A percentile compares a stretch with the other conserved stretches of the same genome.
phyloP scores from a whole-genome alignment of 1,140 invertebrate genomes.

The Orchesella cincta region DNA sequence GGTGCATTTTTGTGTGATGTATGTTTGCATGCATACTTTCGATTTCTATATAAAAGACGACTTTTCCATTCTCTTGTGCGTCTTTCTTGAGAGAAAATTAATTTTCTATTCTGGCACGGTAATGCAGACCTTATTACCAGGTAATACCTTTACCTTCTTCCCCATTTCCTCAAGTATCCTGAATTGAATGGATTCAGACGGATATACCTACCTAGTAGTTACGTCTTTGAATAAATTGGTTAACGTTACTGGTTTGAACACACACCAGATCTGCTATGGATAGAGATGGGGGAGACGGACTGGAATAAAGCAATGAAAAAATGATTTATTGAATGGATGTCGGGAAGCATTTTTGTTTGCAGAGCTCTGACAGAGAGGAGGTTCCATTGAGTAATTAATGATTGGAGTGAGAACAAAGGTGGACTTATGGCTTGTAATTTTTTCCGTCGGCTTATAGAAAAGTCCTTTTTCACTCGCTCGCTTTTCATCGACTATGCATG shows the following conservation, averaged over 20 bases:
- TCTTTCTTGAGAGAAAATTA: conserved; percentile 19
- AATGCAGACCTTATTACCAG: not conserved
- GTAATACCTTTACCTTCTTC: not conserved
- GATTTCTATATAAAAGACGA: not conserved
- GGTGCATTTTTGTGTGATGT: not conserved
- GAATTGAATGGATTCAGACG: too few relatives aligned
- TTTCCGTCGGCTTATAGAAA: not conserved
- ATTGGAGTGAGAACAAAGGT: conserved; percentile 18
- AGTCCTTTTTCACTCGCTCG: too few relatives aligned
- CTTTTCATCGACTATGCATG: too few relatives aligned
- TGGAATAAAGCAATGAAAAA: conserved; percentile 21
- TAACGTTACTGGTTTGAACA: too few relatives aligned
- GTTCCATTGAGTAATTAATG: conserved; percentile 19
- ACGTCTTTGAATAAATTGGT: too few relatives aligned
- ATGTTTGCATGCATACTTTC: not conserved
- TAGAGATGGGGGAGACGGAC: not conserved
- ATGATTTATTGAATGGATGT: conserved; percentile 14
- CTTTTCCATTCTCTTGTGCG: not conserved
- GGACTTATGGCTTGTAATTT: conserved; percentile 3
- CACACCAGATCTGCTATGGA: too few relatives aligned
- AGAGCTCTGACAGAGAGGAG: conserved; percentile 7
- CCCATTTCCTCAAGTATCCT: too few relatives aligned
- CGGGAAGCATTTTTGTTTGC: conserved; percentile 11
- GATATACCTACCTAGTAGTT: too few relatives aligned
- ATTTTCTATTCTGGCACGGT: conserved; percentile 10